A percentile compares a stretch with the other conserved stretches of the same genome.
These are phyloP conservation scores for Coelinius sp. DNA, from an alignment of 2,888 invertebrate genomes.

Conservation along the genomic window DNA sequence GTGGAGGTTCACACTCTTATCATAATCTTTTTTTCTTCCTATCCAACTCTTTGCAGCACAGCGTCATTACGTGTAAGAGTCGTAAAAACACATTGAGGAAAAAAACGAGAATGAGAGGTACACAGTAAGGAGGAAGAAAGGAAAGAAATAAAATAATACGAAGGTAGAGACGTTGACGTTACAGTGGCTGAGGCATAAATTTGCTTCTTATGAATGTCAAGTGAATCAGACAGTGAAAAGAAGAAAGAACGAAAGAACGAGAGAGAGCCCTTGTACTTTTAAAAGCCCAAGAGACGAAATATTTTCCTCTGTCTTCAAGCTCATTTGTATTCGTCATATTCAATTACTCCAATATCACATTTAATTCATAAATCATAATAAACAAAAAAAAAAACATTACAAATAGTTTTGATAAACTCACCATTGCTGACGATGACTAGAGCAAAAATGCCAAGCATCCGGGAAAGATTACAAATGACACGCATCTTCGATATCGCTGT, in stretches of 20 bases:
- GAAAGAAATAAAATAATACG: constrained; percentile 24
- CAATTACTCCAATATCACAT: no score
- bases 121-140: constrained; percentile 4
- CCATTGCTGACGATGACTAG: constrained; percentile 62
- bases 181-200: constrained; percentile 44
- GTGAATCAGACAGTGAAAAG: constrained; percentile 24
- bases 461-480: constrained; percentile 58
- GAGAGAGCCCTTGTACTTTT: constrained; percentile 29
- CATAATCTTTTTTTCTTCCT: constrained; percentile 22
- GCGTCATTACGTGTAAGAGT: constrained; percentile 20
- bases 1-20: not conserved
- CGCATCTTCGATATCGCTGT: constrained; percentile 57
- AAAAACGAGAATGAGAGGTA: not conserved
- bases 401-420: constrained; percentile 52
- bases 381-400: not conserved
- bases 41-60: not conserved
- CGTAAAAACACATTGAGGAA: constrained; percentile 4
- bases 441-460: constrained; percentile 63
- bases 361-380: not conserved
- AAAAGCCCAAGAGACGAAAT: constrained; percentile 44
- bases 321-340: constrained; percentile 46
- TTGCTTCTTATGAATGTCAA: constrained; percentile 49
- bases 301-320: constrained; percentile 44
- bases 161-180: constrained; percentile 36
- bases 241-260: not conserved